Base-by-base conservation (phyloP, 2,113 vertebrate genomes). In the Pedetes capensis region DNA sequence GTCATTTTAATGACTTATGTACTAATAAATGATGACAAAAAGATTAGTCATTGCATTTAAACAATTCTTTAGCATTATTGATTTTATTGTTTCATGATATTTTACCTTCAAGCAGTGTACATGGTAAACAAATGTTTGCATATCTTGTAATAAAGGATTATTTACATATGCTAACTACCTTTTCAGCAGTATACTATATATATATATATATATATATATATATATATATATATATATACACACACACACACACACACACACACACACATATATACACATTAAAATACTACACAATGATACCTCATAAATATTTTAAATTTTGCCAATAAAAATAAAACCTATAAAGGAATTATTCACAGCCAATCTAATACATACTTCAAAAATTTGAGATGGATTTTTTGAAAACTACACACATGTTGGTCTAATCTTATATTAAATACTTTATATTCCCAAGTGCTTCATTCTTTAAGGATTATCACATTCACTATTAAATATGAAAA, bases 401-500 rank as follows among this genome's bases (percentile, higher is more conserved):
- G 44, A 90, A 93, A 91, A 37, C 12, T 4, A 68, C 68, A 44
- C 11, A 75, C 23, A 90, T 55, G 71, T 69, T 66, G 13, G 25
- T 59, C 22, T 80, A 88, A 82, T 44, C 89, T 95, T 91, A 37
- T 84, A 87, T 74, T 87, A 94, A 89, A 7, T 89, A 61, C 23
- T 42, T 87, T 47, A n/a, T 49, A 53, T 49, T 83, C 59, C 34
- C 16, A 64, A 55, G n/a, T 89, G 47, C 29, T 88, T 37, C 64
- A n/a, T 32, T 91, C 27, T 71, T 95, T 90, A 87, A 85, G 32
- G 53, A 75, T 74, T 42, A 81, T 55, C 39, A 63, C 25, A 55
- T 55, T 92, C 12, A 74, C 39, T 88, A 3, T 78, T 74, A 91
- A 87, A 75, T 84, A 90, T 92, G 61, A 90, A 96, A 89, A 91